These are phyloP conservation scores for Melanocharis versteri DNA, from an alignment of 2,113 vertebrate genomes.

Conservation along the genomic window DNA sequence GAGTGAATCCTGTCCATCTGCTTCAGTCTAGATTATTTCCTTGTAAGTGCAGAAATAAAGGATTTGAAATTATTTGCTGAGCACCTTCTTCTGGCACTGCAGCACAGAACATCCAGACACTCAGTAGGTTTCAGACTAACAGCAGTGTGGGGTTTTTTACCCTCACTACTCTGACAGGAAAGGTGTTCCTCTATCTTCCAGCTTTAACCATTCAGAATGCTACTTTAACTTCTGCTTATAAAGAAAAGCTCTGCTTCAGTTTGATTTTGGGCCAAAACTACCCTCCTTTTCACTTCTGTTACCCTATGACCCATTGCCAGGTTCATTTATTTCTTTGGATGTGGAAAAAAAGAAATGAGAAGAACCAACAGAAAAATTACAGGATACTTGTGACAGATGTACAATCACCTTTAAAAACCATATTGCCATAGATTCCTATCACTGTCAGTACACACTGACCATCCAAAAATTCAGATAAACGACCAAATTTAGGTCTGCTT, in stretches of 20 bases:
- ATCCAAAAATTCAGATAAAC: background rate
- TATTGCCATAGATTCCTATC: background rate
- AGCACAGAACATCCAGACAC: background rate
- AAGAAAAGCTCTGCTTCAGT: background rate
- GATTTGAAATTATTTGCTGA: background rate
- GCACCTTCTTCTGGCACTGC: background rate
- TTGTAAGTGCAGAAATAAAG: background rate
- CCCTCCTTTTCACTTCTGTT: background rate
- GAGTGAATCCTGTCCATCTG: background rate
- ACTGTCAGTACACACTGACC: background rate
- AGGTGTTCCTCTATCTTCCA: background rate
- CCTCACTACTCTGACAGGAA: background rate
- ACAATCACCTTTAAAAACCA: background rate
- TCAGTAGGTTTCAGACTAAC: background rate
- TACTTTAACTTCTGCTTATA: background rate
- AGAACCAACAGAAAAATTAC: background rate
- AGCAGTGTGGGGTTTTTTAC: background rate
- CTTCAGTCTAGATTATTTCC: background rate
- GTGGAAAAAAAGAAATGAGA: background rate
- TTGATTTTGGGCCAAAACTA: background rate
- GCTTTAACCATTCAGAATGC: background rate
- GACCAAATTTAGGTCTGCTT: background rate
- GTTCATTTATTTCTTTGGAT: background rate
- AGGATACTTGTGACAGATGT: background rate
- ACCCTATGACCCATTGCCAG: background rate